Evolutionary conservation across 2,888 invertebrate genomes (phyloP).

Genomic region (Esperia sulphurella): DNA sequence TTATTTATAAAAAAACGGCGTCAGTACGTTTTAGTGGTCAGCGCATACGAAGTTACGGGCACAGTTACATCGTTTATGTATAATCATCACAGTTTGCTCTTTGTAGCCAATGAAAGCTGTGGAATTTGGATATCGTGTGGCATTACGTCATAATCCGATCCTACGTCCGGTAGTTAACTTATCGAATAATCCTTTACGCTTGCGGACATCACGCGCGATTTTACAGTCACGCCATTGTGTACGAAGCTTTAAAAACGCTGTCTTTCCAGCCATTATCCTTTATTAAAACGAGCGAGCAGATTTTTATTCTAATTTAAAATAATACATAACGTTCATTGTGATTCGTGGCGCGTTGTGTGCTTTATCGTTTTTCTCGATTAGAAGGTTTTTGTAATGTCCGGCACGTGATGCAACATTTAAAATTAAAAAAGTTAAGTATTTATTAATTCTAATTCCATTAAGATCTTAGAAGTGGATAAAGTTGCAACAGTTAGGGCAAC

Average conservation of each 20-base stretch:
- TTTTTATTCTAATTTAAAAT: conserved; percentile 41
- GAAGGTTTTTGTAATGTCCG: conserved; percentile 33
- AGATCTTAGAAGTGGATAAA: background rate
- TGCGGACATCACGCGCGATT: too few relatives aligned
- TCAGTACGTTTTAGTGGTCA: too few relatives aligned
- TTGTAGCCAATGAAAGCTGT: too few relatives aligned
- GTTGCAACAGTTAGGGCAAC: background rate
- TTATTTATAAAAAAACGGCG: too few relatives aligned
- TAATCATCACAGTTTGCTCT: too few relatives aligned
- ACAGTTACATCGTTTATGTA: too few relatives aligned
- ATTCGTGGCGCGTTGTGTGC: conserved; percentile 44
- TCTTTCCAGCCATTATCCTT: conserved; percentile 23
- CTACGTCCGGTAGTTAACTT: too few relatives aligned
- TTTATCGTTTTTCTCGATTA: conserved; percentile 44
- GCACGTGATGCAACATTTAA: conserved; percentile 33
- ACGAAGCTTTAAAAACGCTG: background rate
- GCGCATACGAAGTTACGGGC: too few relatives aligned
- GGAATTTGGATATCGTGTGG: too few relatives aligned
- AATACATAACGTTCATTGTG: conserved; percentile 39
- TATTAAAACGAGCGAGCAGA: conserved; percentile 22
- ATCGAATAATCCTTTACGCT: too few relatives aligned
- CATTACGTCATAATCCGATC: too few relatives aligned
- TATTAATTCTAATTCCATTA: background rate
- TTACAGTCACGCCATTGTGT: background rate
- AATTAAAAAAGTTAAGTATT: conserved; percentile 20